Conservation (phyloP, 2,888 invertebrate species). For the Xanthorhoe designata region DNA sequence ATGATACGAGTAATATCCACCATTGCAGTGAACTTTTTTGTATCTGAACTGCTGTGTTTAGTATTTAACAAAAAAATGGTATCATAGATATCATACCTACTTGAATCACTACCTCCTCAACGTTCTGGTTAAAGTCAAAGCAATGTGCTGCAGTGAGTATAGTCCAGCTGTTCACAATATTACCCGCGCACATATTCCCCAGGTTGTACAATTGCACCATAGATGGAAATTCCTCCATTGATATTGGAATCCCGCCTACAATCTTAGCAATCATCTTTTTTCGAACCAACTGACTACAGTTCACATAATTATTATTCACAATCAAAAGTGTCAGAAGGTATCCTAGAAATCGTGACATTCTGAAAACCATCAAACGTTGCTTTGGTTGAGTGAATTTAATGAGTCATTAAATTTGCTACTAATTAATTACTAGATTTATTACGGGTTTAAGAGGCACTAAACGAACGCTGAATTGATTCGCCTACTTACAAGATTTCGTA, state of each 20-base stretch:
- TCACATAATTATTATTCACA: constrained; percentile 10
- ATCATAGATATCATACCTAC: constrained; percentile 54
- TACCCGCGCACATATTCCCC: constrained; percentile 65
- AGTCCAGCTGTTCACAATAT: constrained; percentile 64
- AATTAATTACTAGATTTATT: constrained; percentile 42
- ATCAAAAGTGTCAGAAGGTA: constrained; percentile 16
- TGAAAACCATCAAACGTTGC: constrained; percentile 2
- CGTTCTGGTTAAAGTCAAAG: constrained; percentile 57
- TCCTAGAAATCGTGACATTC: constrained; percentile 11
- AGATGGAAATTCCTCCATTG: constrained; percentile 57
- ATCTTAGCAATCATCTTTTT: constrained; percentile 50
- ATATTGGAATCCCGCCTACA: constrained; percentile 59
- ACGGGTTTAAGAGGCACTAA: constrained; percentile 49
- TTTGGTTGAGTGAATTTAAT: constrained; percentile 9
- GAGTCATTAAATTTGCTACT: constrained; percentile 5
- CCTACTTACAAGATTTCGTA: not conserved
- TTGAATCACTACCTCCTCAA: constrained; percentile 59
- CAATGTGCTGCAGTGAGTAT: constrained; percentile 72
- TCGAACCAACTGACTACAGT: not conserved
- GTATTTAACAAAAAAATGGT: no score
- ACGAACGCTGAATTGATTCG: constrained; percentile 27
- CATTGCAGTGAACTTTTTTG: no score
- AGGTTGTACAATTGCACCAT: constrained; percentile 64
- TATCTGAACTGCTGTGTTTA: not conserved
- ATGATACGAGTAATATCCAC: no score